Percentiles rank a stretch among this genome's conserved stretches.
These are phyloP conservation scores for Chelon labrosus DNA, from an alignment of 2,797 vertebrate genomes.

Conservation along the genomic window DNA sequence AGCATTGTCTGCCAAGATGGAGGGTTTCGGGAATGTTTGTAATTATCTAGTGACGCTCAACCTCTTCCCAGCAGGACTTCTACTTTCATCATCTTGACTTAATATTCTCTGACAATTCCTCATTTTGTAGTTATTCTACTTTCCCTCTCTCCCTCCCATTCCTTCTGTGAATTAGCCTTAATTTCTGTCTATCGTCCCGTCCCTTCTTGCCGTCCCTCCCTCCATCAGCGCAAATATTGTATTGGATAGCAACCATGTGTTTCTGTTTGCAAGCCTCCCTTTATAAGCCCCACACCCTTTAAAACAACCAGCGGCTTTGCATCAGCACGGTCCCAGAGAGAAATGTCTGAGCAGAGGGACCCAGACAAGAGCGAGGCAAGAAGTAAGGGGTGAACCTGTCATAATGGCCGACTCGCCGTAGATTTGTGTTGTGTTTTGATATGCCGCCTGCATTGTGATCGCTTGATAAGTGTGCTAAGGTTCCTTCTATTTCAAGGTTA, in stretches of 20 bases:
- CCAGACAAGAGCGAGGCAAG: slow-evolving; percentile 27
- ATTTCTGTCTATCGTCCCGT: slow-evolving; percentile 17
- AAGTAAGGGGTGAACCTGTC: slow-evolving; percentile 38
- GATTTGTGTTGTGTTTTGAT: slow-evolving; percentile 5
- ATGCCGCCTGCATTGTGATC: neutral
- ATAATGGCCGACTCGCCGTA: neutral
- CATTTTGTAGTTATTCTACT: neutral
- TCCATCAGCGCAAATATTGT: slow-evolving; percentile 61
- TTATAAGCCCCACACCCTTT: slow-evolving; percentile 68
- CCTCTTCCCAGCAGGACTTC: slow-evolving; percentile 10
- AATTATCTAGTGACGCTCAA: slow-evolving; percentile 39
- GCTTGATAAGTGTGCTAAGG: neutral
- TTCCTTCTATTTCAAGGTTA: neutral
- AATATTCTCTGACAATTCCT: slow-evolving; percentile 1
- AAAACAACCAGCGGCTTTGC: slow-evolving; percentile 58
- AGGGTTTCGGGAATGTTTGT: slow-evolving; percentile 38
- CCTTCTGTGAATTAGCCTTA: slow-evolving; percentile 17
- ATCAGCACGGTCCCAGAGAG: slow-evolving; percentile 59
- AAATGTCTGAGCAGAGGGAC: slow-evolving; percentile 22
- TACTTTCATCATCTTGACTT: neutral
- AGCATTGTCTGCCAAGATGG: slow-evolving; percentile 14
- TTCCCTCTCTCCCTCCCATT: slow-evolving; percentile 2
- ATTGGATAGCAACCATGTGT: slow-evolving; percentile 67
- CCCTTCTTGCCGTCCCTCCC: slow-evolving; percentile 24
- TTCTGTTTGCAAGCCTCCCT: slow-evolving; percentile 70